phyloP scores from a whole-genome alignment of 1,140 invertebrate genomes.

The Diorhabda elongata region DNA sequence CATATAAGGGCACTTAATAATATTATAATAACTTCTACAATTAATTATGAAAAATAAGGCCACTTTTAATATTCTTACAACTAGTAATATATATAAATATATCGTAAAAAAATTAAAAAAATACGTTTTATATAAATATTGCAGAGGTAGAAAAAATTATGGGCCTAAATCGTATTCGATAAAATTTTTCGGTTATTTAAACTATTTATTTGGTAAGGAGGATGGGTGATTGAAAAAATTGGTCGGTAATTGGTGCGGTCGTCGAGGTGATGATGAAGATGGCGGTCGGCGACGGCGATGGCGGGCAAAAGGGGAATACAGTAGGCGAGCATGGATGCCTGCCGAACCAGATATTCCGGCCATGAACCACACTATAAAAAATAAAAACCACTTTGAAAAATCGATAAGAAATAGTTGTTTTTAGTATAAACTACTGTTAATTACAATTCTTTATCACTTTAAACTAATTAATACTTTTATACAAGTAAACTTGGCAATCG shows the following conservation, averaged over 20 bases:
- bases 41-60: constrained; percentile 37
- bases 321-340: constrained; percentile 39
- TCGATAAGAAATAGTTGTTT: too few relatives aligned
- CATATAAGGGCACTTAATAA: constrained; percentile 32
- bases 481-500: too few relatives aligned
- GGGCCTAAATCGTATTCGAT: constrained; percentile 15
- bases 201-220: constrained; percentile 8
- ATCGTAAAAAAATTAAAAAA: constrained; percentile 25
- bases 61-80: constrained; percentile 27
- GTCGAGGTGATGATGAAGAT: constrained; percentile 1
- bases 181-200: constrained; percentile 15
- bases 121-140: constrained; percentile 26
- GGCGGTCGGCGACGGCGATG: constrained; percentile 29
- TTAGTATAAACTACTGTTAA: too few relatives aligned
- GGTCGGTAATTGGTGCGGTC: constrained; percentile 10
- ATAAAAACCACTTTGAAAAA: background rate
- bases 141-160: constrained; percentile 32
- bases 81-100: constrained; percentile 14
- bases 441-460: too few relatives aligned
- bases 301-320: constrained; percentile 35
- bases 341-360: constrained; percentile 33
- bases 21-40: constrained; percentile 10
- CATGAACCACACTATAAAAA: constrained; percentile 44
- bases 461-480: too few relatives aligned
- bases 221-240: constrained; percentile 10